These are phyloP conservation scores for Nannoperca australis DNA, from an alignment of 2,797 vertebrate species.

Conservation along the genomic window DNA sequence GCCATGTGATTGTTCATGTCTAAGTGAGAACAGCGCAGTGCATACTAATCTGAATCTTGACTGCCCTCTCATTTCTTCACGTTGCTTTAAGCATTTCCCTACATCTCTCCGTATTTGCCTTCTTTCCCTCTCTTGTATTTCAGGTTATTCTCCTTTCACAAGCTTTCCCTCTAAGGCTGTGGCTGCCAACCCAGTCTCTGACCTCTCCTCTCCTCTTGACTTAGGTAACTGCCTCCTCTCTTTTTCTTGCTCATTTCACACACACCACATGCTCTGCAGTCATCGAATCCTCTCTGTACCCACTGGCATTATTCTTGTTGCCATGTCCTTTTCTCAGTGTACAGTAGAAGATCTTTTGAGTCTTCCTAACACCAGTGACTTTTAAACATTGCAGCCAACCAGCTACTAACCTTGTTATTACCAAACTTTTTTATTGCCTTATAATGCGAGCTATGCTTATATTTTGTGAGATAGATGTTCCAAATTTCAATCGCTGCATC, in stretches of 20 bases:
- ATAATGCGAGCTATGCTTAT: neutral
- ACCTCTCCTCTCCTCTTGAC: constrained; percentile 92
- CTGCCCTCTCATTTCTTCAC: constrained; percentile 36
- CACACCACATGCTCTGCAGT: constrained; percentile 48
- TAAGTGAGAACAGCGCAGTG: constrained; percentile 25
- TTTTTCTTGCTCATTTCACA: constrained; percentile 63
- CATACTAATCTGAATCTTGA: constrained; percentile 53
- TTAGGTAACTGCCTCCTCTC: constrained; percentile 88
- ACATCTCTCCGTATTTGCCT: constrained; percentile 56
- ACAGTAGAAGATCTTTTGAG: neutral
- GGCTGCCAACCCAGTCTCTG: constrained; percentile 91
- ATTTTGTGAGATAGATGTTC: neutral
- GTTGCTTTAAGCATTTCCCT: constrained; percentile 52
- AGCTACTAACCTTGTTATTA: constrained; percentile 4
- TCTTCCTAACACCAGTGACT: neutral
- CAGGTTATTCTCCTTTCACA: constrained; percentile 94
- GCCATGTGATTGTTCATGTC: constrained; percentile 21
- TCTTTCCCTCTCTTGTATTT: constrained; percentile 85
- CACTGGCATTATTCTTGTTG: constrained; percentile 16
- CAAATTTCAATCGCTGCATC: neutral
- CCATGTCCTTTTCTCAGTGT: neutral
- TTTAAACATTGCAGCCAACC: neutral
- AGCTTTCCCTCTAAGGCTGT: constrained; percentile 94
- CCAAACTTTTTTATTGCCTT: neutral
- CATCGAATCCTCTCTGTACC: constrained; percentile 31